Evolutionary conservation across 1,140 invertebrate species (phyloP).

Genomic region (Caenorhabditis briggsae): DNA sequence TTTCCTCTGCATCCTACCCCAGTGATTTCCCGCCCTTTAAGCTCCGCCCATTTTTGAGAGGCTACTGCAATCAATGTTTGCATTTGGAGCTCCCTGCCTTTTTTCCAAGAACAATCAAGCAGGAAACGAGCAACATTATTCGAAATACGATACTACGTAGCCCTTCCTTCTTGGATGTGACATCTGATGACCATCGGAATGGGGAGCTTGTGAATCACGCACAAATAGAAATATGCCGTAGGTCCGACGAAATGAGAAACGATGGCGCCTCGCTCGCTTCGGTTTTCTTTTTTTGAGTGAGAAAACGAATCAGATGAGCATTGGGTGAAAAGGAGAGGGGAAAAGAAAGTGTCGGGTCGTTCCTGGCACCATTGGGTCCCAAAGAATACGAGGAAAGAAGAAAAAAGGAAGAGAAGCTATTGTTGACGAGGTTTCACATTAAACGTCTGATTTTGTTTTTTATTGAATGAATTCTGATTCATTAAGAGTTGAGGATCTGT

Average conservation of each 20-base stretch:
- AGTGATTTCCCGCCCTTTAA: background rate
- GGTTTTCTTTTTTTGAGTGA: conserved; percentile 53
- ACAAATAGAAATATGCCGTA: conserved; percentile 49
- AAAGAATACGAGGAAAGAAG: background rate
- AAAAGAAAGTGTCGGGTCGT: conserved; percentile 34
- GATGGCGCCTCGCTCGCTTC: background rate
- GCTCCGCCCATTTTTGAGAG: conserved; percentile 26
- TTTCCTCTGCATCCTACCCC: background rate
- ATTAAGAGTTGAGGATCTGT: conserved; percentile 4
- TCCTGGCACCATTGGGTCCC: conserved; percentile 27
- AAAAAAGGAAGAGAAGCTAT: conserved; percentile 4
- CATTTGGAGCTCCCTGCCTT: background rate
- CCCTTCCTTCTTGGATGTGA: conserved; percentile 42
- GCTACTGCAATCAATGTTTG: conserved; percentile 52
- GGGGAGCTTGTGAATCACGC: conserved; percentile 48
- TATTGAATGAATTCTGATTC: conserved; percentile 7
- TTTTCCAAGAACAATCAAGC: conserved; percentile 17
- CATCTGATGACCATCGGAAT: conserved; percentile 56
- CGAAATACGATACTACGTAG: conserved; percentile 52
- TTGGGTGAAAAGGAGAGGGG: background rate
- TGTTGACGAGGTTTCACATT: conserved; percentile 35
- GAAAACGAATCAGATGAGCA: background rate
- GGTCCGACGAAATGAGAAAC: conserved; percentile 50
- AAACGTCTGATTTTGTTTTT: conserved; percentile 22
- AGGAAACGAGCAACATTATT: conserved; percentile 44